A percentile compares a stretch with the other conserved stretches of the same genome.
These are phyloP conservation scores for Rhadina sibilatrix DNA, from an alignment of 2,113 vertebrate species.

Conservation along the genomic window DNA sequence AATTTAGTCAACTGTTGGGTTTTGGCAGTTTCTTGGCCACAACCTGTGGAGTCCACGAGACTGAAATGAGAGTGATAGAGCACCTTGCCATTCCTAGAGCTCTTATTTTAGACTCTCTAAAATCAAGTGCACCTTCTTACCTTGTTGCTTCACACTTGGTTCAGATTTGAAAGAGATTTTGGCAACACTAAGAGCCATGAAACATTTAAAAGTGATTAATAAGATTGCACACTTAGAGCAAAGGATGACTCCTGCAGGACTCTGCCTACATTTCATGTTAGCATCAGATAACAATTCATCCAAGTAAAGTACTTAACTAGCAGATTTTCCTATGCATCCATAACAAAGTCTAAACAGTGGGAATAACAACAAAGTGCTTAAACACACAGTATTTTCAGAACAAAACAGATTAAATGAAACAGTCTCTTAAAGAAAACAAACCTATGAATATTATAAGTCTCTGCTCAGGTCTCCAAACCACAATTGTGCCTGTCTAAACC, in stretches of 20 bases:
- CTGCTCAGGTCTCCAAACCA: not conserved
- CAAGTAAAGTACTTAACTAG: not conserved
- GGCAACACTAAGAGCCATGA: not conserved
- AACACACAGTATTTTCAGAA: not conserved
- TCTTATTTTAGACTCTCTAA: constrained; percentile 6
- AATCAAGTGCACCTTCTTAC: not conserved
- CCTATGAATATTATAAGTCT: not conserved
- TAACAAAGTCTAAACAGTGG: not conserved
- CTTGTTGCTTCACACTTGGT: not conserved
- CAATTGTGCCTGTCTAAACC: not conserved
- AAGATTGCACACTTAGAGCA: not conserved
- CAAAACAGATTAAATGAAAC: not conserved
- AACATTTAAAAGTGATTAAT: not conserved
- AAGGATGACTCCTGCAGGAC: constrained; percentile 1
- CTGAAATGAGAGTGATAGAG: not conserved
- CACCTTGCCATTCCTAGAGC: not conserved
- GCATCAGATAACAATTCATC: not conserved
- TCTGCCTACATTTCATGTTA: not conserved
- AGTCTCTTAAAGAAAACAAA: not conserved
- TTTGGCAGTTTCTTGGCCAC: not conserved
- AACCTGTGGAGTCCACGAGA: not conserved
- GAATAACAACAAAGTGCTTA: not conserved
- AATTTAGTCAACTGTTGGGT: not conserved
- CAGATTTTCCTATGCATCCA: not conserved
- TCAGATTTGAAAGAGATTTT: not conserved